These are phyloP conservation scores for Idris sp. DNA, from an alignment of 1,140 invertebrate genomes.

Conservation along the genomic window DNA sequence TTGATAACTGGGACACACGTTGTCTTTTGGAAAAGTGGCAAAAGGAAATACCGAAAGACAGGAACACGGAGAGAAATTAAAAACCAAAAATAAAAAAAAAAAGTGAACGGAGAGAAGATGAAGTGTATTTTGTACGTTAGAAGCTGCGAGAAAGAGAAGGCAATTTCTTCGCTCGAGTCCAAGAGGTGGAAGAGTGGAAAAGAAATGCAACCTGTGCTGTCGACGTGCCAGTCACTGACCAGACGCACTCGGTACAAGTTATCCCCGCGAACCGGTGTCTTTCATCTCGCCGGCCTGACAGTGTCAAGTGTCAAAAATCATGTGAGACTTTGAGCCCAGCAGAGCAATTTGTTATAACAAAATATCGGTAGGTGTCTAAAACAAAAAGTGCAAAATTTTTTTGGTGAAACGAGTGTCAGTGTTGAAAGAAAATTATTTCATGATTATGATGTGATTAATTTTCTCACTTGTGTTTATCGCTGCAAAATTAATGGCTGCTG, in stretches of 20 bases:
- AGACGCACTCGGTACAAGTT: constrained; percentile 61
- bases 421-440: too few species aligned
- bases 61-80: neutral
- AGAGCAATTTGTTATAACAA: too few species aligned
- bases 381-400: too few species aligned
- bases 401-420: too few species aligned
- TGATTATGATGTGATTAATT: too few species aligned
- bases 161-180: constrained; percentile 38
- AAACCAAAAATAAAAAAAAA: constrained; percentile 10
- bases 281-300: neutral
- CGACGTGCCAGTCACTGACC: constrained; percentile 73
- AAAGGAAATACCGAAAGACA: neutral
- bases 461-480: neutral
- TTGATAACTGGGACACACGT: too few species aligned
- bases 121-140: too few species aligned
- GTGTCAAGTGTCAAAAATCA: constrained; percentile 23
- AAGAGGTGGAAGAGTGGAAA: constrained; percentile 64
- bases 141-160: constrained; percentile 53
- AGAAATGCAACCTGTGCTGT: constrained; percentile 66
- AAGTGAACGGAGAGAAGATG: constrained; percentile 46
- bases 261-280: constrained; percentile 10
- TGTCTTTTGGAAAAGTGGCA: too few species aligned
- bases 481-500: constrained; percentile 1
- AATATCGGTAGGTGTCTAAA: constrained; percentile 35
- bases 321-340: constrained; percentile 4